Evolutionary conservation across 2,797 vertebrate genomes (phyloP).

Genomic region (Danio aesculapii): DNA sequence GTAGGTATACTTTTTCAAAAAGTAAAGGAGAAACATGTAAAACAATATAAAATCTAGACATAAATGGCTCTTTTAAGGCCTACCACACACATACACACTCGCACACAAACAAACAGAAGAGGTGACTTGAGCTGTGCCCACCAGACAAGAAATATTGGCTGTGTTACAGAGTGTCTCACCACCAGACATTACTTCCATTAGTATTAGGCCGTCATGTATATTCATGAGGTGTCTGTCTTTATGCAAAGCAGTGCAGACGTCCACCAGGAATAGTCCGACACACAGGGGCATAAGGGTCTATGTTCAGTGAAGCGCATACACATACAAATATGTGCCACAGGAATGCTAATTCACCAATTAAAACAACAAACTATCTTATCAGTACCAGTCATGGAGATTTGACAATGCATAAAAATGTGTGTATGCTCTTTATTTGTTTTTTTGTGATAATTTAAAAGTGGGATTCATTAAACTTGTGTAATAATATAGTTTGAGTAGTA

Average conservation of each 20-base stretch:
- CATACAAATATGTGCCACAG: slow-evolving; percentile 48
- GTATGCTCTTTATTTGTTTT: no score
- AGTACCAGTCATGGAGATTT: neutral
- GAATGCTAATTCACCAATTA: slow-evolving; percentile 36
- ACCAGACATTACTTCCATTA: slow-evolving; percentile 58
- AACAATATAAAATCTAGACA: neutral
- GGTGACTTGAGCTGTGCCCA: slow-evolving; percentile 45
- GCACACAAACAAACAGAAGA: slow-evolving; percentile 59
- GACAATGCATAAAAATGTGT: neutral
- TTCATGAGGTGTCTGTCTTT: slow-evolving; percentile 70
- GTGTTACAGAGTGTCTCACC: slow-evolving; percentile 56
- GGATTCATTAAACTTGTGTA: no score
- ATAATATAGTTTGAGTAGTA: no score
- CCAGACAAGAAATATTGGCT: slow-evolving; percentile 69
- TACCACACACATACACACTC: slow-evolving; percentile 67
- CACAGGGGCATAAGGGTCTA: slow-evolving; percentile 53
- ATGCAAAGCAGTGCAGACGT: slow-evolving; percentile 68
- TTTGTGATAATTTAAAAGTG: no score
- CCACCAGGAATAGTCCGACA: slow-evolving; percentile 69
- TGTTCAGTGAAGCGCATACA: slow-evolving; percentile 66
- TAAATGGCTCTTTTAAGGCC: neutral
- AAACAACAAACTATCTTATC: slow-evolving; percentile 31
- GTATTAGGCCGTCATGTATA: slow-evolving; percentile 74
- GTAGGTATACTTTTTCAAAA: neutral
- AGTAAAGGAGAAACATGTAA: slow-evolving; percentile 5